Base-by-base conservation (phyloP, 2,797 vertebrate genomes). In the Buceros bicornis region DNA sequence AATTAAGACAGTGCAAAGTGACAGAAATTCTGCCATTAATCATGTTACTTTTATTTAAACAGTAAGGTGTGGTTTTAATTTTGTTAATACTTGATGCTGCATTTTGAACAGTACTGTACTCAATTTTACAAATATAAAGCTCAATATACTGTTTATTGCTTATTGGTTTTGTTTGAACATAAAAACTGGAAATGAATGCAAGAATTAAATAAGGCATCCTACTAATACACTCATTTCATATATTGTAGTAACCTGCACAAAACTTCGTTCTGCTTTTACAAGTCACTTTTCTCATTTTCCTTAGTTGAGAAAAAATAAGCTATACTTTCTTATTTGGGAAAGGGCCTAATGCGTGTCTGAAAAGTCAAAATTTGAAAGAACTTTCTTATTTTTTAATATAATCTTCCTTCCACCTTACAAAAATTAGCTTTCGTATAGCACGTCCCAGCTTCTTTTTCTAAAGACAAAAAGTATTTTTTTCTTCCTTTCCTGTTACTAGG, bases 401-500 rank as follows among this genome's bases (percentile, higher is more conserved):
- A 78, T 29, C 5, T 1, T 66, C 76, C 47, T 58, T 66, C 72
- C 43, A 58, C 82, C 85, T 91, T 82, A 78, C 62, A 71, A 85
- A 85, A 92, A 79, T 45, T 26, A 78, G 71, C 61, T 83, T 80
- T 81, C 20, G 0, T 78, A 53, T 43, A 67, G 53, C 65, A 89
- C 81, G 79, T 87, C 91, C 94, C 81, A 82, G 45, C 93, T 96
- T 94, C 96, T 77, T 89, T 80, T 74, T 65, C 76, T 96, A n/a
- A 89, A 90, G 72, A 83, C 93, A 85, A 81, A 53, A 95, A 81
- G 83, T 95, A 95, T 84, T 97, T 94, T 79, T 96, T 89, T 91
- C 84, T 58, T 78, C 82, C 65, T 91, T 83, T 83, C 82, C 91
- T 88, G 93, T 96, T 94, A 94, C 96, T 95, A 97, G 89, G 94